Conservation (phyloP, 2,888 invertebrate species). For the Eubasilissa splendida region DNA sequence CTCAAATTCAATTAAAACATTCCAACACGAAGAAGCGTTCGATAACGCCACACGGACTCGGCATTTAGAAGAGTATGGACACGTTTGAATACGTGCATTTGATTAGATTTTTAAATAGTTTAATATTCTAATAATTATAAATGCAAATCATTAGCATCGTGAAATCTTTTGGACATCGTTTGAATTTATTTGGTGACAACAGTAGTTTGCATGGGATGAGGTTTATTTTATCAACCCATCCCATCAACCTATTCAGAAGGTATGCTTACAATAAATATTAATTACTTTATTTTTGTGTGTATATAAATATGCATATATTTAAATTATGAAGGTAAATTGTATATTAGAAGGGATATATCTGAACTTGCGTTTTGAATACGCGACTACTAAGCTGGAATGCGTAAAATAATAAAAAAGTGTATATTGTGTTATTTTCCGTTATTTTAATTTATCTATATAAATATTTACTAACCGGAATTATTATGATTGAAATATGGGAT, state of each 20-base stretch:
- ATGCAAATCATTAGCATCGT: constrained; percentile 20
- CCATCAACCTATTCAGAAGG: constrained; percentile 64
- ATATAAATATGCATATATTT: neutral
- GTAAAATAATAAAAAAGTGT: too few relatives aligned
- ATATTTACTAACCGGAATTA: too few relatives aligned
- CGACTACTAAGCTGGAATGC: too few relatives aligned
- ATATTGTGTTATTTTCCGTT: too few relatives aligned
- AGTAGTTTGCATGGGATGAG: constrained; percentile 66
- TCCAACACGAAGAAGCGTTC: constrained; percentile 7
- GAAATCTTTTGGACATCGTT: constrained; percentile 18
- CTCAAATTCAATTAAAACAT: constrained; percentile 9
- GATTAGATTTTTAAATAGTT: too few relatives aligned
- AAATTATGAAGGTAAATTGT: too few relatives aligned
- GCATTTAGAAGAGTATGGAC: neutral
- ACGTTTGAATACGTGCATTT: neutral
- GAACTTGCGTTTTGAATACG: too few relatives aligned
- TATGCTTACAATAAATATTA: constrained; percentile 57
- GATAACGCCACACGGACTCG: constrained; percentile 1
- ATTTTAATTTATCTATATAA: too few relatives aligned
- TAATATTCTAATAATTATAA: neutral
- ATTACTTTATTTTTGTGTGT: neutral
- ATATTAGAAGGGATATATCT: too few relatives aligned
- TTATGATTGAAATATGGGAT: too few relatives aligned
- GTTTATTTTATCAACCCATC: constrained; percentile 63
- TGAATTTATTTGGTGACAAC: constrained; percentile 64